These are phyloP conservation scores for Callipepla squamata DNA, from an alignment of 2,113 vertebrate species.

Conservation along the genomic window DNA sequence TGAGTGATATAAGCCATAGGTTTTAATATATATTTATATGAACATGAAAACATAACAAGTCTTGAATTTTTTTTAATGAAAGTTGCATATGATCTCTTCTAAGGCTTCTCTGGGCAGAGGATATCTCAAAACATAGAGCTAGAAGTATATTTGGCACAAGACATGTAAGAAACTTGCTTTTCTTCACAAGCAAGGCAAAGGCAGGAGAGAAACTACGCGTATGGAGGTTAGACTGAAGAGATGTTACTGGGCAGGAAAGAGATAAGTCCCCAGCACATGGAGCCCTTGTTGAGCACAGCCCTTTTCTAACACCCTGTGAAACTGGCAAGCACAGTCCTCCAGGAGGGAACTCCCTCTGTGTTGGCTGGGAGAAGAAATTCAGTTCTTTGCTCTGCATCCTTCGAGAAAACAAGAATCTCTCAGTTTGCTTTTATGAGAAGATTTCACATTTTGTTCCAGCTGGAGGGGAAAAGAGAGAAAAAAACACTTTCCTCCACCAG, in stretches of 20 bases:
- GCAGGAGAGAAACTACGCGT: neutral
- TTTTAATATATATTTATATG: neutral
- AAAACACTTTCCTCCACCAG: conserved; percentile 33
- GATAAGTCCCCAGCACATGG: fast-evolving
- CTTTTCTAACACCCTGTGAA: conserved; percentile 1
- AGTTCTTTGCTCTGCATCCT: conserved; percentile 64
- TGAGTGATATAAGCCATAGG: neutral
- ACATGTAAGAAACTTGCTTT: neutral
- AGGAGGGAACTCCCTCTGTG: conserved; percentile 65
- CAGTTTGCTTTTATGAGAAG: conserved; percentile 73
- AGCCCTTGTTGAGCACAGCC: neutral
- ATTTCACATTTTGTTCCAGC: conserved; percentile 69
- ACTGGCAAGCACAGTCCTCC: conserved; percentile 53
- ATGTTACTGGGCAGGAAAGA: neutral
- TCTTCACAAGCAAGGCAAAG: neutral
- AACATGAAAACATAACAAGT: fast-evolving
- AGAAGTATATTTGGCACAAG: fast-evolving
- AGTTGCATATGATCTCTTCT: neutral
- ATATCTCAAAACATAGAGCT: neutral
- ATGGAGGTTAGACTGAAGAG: fast-evolving
- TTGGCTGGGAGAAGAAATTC: conserved; percentile 64
- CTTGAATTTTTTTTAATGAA: neutral
- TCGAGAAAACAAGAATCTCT: conserved; percentile 79
- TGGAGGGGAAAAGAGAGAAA: conserved; percentile 55
- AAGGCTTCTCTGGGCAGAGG: neutral